phyloP scores from a whole-genome alignment of 2,888 invertebrate genomes.

The Linnaemya tessellans region DNA sequence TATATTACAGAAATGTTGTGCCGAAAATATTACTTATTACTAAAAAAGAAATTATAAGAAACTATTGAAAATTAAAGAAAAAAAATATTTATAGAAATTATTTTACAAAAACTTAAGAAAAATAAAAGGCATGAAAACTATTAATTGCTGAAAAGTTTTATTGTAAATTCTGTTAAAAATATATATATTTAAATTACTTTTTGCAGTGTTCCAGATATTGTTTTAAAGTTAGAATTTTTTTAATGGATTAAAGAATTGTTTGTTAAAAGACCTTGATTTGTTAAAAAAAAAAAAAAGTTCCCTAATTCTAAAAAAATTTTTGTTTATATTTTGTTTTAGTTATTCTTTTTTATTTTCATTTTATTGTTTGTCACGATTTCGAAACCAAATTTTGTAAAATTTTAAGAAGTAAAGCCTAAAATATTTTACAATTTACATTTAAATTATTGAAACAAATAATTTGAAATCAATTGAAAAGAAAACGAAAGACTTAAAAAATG shows the following conservation, averaged over 20 bases:
- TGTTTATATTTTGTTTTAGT: constrained; percentile 24
- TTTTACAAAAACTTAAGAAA: constrained; percentile 38
- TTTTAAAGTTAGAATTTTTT: constrained; percentile 27
- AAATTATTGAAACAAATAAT: constrained; percentile 17
- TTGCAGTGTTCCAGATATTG: constrained; percentile 62
- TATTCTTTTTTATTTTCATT: neutral
- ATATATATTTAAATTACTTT: constrained; percentile 54
- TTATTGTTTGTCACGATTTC: constrained; percentile 8
- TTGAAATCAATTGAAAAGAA: constrained; percentile 2
- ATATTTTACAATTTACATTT: constrained; percentile 54
- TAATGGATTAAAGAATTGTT: constrained; percentile 14
- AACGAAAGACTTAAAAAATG: constrained; percentile 18
- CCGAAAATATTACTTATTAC: constrained; percentile 64
- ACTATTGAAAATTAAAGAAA: constrained; percentile 7
- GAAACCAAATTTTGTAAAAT: constrained; percentile 23
- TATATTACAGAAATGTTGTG: constrained; percentile 69
- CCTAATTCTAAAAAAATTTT: constrained; percentile 45
- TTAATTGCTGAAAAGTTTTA: constrained; percentile 58
- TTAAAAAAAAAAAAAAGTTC: neutral
- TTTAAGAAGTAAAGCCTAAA: constrained; percentile 42
- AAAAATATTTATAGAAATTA: constrained; percentile 15
- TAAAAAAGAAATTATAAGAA: constrained; percentile 39
- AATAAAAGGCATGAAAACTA: constrained; percentile 12
- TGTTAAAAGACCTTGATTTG: constrained; percentile 35
- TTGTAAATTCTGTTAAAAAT: constrained; percentile 56